Evolutionary conservation across 1,140 invertebrate species (phyloP).

Genomic region (Drosophila pachea): DNA sequence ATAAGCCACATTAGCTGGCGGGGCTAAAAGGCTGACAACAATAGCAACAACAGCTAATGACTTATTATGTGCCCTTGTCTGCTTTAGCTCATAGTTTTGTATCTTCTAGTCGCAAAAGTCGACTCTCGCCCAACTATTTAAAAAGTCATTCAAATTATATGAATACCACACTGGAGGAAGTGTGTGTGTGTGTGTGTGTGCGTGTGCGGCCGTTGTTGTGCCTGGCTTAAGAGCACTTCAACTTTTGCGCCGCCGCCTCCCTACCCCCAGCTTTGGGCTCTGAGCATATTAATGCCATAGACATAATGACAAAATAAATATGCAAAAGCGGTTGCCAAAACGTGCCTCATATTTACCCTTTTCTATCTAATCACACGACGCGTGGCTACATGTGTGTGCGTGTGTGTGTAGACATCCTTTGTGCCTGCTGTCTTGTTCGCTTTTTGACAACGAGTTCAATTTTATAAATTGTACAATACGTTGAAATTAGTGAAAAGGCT

Average conservation of each 20-base stretch:
- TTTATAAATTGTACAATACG: constrained; percentile 57
- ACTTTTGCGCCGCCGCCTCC: constrained; percentile 1
- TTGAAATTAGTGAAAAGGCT: constrained; percentile 62
- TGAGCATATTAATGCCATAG: constrained; percentile 72
- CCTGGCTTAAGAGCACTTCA: constrained; percentile 43
- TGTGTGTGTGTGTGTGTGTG: constrained; percentile 20
- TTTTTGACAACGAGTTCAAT: constrained; percentile 47
- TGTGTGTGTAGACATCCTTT: constrained; percentile 13
- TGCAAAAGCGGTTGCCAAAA: constrained; percentile 78
- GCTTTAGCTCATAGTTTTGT: constrained; percentile 13
- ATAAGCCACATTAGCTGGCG: constrained; percentile 74
- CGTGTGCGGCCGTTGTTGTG: too few relatives aligned
- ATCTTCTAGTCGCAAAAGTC: constrained; percentile 27
- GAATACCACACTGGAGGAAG: constrained; percentile 55
- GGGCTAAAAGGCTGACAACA: constrained; percentile 24
- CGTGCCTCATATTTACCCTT: constrained; percentile 66
- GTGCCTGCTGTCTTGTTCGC: constrained; percentile 8
- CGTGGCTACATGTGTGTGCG: constrained; percentile 2
- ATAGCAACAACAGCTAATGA: constrained; percentile 67
- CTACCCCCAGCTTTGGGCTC: constrained; percentile 13
- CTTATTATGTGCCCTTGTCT: constrained; percentile 59
- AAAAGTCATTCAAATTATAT: constrained; percentile 79
- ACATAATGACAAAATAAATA: constrained; percentile 79
- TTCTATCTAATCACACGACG: constrained; percentile 59
- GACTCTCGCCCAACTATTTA: constrained; percentile 72